Evolutionary conservation across 2,797 vertebrate genomes (phyloP).

Genomic region (Macropodus opercularis): DNA sequence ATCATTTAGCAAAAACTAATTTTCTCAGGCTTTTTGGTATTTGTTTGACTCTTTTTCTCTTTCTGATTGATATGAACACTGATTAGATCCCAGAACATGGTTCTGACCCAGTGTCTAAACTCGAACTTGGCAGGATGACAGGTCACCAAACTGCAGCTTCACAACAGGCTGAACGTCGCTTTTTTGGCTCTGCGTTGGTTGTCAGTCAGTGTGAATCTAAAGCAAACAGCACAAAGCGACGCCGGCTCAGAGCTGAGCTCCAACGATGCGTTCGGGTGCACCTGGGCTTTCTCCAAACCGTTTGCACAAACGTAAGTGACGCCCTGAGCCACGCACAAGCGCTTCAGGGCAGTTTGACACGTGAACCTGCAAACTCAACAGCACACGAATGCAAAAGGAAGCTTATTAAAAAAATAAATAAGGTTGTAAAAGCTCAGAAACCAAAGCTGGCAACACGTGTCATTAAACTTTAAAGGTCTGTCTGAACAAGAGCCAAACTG

Average conservation of each 20-base stretch:
- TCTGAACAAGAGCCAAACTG: conserved; percentile 48
- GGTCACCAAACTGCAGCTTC: conserved; percentile 21
- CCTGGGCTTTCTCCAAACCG: background rate
- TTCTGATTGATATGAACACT: background rate
- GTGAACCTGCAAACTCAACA: background rate
- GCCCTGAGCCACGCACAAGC: no score
- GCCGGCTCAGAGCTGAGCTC: background rate
- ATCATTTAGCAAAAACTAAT: no score
- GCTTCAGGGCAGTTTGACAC: no score
- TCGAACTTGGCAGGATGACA: background rate
- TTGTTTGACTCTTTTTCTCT: no score
- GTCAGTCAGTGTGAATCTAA: conserved; percentile 16
- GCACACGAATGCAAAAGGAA: background rate
- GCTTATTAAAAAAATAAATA: background rate
- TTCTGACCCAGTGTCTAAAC: conserved; percentile 1
- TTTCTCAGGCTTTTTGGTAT: no score
- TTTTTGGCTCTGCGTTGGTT: background rate
- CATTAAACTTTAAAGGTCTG: conserved; percentile 54
- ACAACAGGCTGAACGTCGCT: background rate
- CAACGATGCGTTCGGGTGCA: background rate
- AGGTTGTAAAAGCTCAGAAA: conserved; percentile 1
- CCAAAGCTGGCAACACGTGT: conserved; percentile 31
- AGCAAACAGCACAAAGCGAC: conserved; percentile 3
- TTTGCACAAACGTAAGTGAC: no score
- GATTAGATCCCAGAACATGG: background rate